phyloP scores from a whole-genome alignment of 2,113 vertebrate genomes.

The Hyaena hyaena region DNA sequence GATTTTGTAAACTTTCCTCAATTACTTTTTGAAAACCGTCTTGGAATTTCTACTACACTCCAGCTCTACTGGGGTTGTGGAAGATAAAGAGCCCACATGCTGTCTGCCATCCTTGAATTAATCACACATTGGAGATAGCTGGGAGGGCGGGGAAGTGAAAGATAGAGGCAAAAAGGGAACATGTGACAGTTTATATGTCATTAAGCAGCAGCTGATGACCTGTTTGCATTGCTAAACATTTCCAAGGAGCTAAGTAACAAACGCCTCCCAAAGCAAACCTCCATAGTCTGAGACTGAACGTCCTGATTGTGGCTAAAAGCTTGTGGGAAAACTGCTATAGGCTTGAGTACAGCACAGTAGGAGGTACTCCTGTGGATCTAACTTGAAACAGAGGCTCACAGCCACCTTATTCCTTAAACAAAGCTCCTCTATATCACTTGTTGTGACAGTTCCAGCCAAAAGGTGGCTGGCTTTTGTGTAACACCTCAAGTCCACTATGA shows the following conservation, averaged over 20 bases:
- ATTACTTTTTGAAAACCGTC: neutral
- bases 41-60: neutral
- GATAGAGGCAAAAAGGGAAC: neutral
- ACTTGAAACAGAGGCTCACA: neutral
- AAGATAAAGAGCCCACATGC: neutral
- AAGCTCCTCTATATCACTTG: neutral
- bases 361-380: neutral
- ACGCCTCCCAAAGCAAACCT: neutral
- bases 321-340: neutral
- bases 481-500: neutral
- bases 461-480: neutral
- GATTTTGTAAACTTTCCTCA: neutral
- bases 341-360: neutral
- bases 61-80: neutral
- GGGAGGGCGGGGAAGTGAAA: neutral
- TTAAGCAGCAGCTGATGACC: neutral
- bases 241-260: neutral
- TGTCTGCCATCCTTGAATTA: neutral
- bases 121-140: neutral
- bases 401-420: neutral
- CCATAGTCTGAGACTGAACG: neutral
- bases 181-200: neutral
- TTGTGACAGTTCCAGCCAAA: neutral
- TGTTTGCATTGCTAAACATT: neutral
- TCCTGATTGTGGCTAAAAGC: neutral